Evolutionary conservation across 2,113 vertebrate species (phyloP).

Genomic region (Salvator merianae): DNA sequence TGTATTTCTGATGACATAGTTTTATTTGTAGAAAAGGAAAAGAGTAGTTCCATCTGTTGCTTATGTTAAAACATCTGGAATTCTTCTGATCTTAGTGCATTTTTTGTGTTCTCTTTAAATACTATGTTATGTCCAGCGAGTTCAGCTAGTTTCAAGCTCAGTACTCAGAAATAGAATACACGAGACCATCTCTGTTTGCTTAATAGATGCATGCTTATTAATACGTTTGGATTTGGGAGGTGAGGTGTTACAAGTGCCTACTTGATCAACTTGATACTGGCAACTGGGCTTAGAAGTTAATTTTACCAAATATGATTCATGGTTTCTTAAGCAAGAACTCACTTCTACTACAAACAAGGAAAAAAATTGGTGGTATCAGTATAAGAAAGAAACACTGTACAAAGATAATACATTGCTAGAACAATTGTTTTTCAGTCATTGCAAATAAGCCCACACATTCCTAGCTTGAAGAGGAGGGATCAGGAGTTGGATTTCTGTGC

Average conservation of each 20-base stretch:
- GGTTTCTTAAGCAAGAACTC: not conserved
- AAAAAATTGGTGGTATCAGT: not conserved
- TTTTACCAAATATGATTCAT: not conserved
- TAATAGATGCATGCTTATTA: not conserved
- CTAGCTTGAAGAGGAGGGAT: not conserved
- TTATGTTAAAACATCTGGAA: constrained; percentile 23
- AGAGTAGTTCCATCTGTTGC: constrained; percentile 18
- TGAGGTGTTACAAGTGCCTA: not conserved
- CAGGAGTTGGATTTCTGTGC: not conserved
- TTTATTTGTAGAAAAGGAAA: constrained; percentile 10
- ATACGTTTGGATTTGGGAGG: not conserved
- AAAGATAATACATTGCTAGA: not conserved
- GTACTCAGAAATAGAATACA: not conserved
- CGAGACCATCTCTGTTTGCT: not conserved
- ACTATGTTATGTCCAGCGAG: not conserved
- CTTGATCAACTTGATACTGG: not conserved
- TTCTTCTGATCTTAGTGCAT: not conserved
- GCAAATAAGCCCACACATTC: not conserved
- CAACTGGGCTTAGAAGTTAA: not conserved
- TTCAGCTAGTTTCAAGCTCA: not conserved
- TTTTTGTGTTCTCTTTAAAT: not conserved
- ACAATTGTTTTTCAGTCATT: too few species aligned
- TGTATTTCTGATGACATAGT: constrained; percentile 8
- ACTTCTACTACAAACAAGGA: not conserved
- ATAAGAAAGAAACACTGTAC: too few species aligned